Evolutionary conservation across 2,888 invertebrate species (phyloP).

Genomic region (Plusia festucae): DNA sequence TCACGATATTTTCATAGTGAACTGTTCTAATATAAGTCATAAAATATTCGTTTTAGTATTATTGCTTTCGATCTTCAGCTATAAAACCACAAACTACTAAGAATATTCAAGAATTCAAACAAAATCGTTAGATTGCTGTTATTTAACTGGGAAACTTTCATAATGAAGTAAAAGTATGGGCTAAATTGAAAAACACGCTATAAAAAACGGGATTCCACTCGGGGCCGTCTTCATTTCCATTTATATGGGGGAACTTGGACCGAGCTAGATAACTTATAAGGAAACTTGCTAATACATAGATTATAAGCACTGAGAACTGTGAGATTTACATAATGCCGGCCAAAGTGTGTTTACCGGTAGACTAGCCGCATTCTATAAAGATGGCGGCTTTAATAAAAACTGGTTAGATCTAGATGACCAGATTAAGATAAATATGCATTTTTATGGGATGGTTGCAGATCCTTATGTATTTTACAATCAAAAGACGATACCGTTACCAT

Average conservation of each 20-base stretch:
- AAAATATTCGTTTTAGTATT: not conserved
- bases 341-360: conserved; percentile 33
- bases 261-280: conserved; percentile 68
- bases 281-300: conserved; percentile 72
- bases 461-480: conserved; percentile 6
- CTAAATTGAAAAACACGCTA: conserved; percentile 77
- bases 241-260: conserved; percentile 81
- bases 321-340: conserved; percentile 56
- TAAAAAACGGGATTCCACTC: conserved; percentile 62
- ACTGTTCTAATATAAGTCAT: no score
- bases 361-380: conserved; percentile 1
- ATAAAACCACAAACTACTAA: not conserved
- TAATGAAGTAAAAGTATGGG: conserved; percentile 64
- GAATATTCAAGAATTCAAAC: conserved; percentile 20
- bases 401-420: conserved; percentile 7
- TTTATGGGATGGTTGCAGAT: not conserved
- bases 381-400: conserved; percentile 16
- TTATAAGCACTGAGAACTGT: conserved; percentile 62
- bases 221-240: conserved; percentile 75
- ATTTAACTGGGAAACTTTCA: conserved; percentile 61
- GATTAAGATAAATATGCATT: conserved; percentile 5
- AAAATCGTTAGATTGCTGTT: conserved; percentile 51
- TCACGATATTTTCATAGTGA: no score
- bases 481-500: not conserved
- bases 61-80: not conserved